Base-by-base conservation (phyloP, 1,140 invertebrate genomes). In the Nilaparvata lugens region DNA sequence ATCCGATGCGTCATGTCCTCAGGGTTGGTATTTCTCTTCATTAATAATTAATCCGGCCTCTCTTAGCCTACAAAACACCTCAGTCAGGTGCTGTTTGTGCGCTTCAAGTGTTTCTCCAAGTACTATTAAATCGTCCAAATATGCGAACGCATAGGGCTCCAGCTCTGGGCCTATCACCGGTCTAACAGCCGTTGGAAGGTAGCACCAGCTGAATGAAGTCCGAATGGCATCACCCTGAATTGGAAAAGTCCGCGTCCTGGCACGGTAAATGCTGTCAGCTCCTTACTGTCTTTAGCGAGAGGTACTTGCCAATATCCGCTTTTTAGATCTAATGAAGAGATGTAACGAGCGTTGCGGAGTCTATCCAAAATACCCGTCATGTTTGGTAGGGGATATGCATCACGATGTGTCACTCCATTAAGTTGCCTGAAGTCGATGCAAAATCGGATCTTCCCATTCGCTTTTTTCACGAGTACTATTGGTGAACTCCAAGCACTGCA, bases 381-480 rank as follows among this genome's bases (percentile, higher is more conserved):
- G 5, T 19, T n/a, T 13, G 43, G 43, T 45, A 45, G 43, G 13
- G n/a, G 43, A 13, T 16, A 45, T 4, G n/a, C n/a, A 13, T 45
- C 43, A 5, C 62, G 64, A 28, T 28, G 28, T 0, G 73, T 79
- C 0, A 74, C 62, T 0, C 55, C 24, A 61, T 81, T 81, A 0
- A n/a, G n/a, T n/a, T n/a, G 18, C 6, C 74, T 43, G 54, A 69
- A 78, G 63, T 79, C 76, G 0, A 79, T 60, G 58, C 76, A 79
- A 53, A 79, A 77, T 14, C 78, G 43, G 0, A 64, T 60, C 0
- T 62, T 63, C 1, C 71, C 71, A 58, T 80, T 75, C 35, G 77
- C 76, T 59, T 84, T 84, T 62, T 70, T 67, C 0, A 80, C 73
- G 13, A 81, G 55, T 0, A 81, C 71, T 0, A 78, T 62, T 1